A percentile compares a stretch with the other conserved stretches of the same genome.
Conservation (phyloP, 1,140 invertebrate genomes). For the Aphelinus certus region DNA sequence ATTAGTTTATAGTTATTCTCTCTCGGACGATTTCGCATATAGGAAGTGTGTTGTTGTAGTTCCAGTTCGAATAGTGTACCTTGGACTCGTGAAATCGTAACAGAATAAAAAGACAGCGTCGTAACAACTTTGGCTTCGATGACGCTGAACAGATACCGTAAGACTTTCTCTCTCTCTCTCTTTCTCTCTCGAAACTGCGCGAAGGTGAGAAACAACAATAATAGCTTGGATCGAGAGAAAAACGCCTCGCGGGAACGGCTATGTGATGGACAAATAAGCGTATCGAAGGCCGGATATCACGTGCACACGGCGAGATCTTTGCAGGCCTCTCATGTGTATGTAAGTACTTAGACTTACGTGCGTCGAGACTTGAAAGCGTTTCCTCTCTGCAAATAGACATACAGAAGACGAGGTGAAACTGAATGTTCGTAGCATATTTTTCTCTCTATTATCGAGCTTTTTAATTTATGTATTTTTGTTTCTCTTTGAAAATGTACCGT, state of each 20-base stretch:
- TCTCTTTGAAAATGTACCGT: too few species aligned
- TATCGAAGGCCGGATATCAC: constrained; percentile 33
- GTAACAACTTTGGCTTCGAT: not conserved
- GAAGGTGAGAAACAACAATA: constrained; percentile 15
- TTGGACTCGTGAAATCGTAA: not conserved
- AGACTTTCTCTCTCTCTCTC: not conserved
- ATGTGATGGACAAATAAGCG: constrained; percentile 9
- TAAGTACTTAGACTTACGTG: not conserved
- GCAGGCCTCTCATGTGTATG: not conserved
- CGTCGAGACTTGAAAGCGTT: not conserved
- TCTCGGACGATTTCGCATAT: too few species aligned
- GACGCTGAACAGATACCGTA: not conserved
- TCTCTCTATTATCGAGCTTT: too few species aligned
- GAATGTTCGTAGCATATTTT: too few species aligned
- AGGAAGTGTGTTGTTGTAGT: too few species aligned
- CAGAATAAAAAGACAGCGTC: not conserved
- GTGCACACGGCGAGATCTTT: constrained; percentile 19
- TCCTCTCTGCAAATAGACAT: too few species aligned
- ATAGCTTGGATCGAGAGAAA: not conserved
- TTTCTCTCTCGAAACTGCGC: not conserved
- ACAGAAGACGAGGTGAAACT: too few species aligned
- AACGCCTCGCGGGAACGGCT: not conserved
- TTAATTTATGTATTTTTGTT: too few species aligned
- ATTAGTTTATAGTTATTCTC: too few species aligned
- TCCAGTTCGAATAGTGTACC: too few species aligned